Conservation (phyloP, 1,140 invertebrate genomes). For the Aphaenogaster rudis region DNA sequence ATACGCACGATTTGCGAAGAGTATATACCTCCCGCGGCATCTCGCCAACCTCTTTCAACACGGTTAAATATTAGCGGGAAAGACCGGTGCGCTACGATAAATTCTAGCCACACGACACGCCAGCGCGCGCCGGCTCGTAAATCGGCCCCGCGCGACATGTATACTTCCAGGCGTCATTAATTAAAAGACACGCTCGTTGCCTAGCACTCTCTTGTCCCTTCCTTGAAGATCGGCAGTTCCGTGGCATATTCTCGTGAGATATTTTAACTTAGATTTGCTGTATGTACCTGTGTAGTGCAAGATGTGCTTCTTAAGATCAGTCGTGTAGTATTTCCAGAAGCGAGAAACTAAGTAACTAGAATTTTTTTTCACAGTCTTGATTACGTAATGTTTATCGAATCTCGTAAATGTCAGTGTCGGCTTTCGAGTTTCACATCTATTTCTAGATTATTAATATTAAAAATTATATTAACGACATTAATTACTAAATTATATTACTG, state of each 20-base stretch:
- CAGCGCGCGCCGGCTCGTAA: conserved; percentile 71
- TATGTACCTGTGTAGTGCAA: not conserved
- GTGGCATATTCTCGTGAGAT: conserved; percentile 14
- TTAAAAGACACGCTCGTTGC: conserved; percentile 68
- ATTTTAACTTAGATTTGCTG: not conserved
- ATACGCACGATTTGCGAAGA: conserved; percentile 48
- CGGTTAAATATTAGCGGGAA: conserved; percentile 74
- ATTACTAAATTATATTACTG: not conserved
- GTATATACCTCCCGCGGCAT: conserved; percentile 50
- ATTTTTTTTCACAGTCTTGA: not conserved
- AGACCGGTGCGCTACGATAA: conserved; percentile 66
- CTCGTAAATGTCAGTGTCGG: not conserved
- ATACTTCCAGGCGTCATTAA: conserved; percentile 76
- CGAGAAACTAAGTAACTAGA: not conserved
- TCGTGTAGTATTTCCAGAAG: not conserved
- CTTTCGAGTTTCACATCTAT: not conserved
- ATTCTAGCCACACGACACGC: conserved; percentile 68
- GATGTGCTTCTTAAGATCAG: not conserved
- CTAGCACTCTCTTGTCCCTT: not conserved
- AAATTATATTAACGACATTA: not conserved
- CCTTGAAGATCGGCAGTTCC: conserved; percentile 28
- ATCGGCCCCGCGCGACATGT: conserved; percentile 75
- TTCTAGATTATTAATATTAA: conserved; percentile 17
- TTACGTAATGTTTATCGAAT: not conserved
- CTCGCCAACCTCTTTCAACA: conserved; percentile 64